Conservation (phyloP, 2,113 vertebrate species). For the Arothron firmamentum region DNA sequence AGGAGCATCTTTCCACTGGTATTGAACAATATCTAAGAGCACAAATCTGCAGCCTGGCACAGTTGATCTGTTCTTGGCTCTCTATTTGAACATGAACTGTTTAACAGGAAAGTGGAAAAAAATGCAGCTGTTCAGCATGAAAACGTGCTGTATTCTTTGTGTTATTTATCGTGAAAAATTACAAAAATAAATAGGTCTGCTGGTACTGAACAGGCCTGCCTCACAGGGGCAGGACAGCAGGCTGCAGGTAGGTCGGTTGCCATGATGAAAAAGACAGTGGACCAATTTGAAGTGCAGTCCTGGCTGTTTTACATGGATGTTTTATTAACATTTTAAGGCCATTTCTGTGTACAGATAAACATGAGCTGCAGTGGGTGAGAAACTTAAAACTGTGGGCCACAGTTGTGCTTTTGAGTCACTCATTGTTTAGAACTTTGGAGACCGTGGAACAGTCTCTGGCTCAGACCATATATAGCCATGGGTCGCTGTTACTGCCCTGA, state of each 20-base stretch:
- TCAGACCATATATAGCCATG: constrained; percentile 63
- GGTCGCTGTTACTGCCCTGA: constrained; percentile 29
- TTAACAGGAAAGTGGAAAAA: too few species aligned
- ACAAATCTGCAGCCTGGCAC: too few species aligned
- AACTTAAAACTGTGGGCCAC: too few species aligned
- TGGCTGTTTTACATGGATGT: neutral
- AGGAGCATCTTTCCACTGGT: too few species aligned
- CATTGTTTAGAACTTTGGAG: constrained; percentile 35
- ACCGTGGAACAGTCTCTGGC: constrained; percentile 35
- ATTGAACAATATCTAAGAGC: too few species aligned
- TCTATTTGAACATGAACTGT: too few species aligned
- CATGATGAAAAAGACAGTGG: constrained; percentile 27
- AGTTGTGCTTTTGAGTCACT: neutral
- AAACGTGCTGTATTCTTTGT: neutral
- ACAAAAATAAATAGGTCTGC: too few species aligned
- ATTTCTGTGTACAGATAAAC: too few species aligned
- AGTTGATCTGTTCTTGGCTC: too few species aligned
- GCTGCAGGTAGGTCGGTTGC: constrained; percentile 11
- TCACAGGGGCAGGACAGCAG: neutral
- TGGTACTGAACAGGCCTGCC: neutral
- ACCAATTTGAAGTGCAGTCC: constrained; percentile 10
- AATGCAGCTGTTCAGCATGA: constrained; percentile 36
- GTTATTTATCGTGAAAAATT: neutral
- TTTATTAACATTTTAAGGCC: neutral
- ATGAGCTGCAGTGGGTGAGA: too few species aligned